These are phyloP conservation scores for Dasyurus viverrinus DNA, from an alignment of 2,113 vertebrate genomes.

Conservation along the genomic window DNA sequence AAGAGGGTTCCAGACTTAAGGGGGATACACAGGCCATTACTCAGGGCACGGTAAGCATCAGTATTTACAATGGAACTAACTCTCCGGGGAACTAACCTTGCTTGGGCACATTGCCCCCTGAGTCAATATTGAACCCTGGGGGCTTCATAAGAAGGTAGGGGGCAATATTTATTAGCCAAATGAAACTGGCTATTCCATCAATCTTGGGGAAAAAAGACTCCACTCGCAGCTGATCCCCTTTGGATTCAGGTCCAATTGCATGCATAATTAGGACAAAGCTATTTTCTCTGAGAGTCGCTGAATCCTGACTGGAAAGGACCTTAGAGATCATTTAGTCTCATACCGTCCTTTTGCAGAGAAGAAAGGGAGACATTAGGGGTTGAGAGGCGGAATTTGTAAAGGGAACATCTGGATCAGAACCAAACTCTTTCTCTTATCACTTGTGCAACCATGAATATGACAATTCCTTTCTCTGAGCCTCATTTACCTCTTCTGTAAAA, in stretches of 20 bases:
- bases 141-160: neutral
- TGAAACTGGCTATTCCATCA: constrained; percentile 1
- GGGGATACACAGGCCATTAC: neutral
- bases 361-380: neutral
- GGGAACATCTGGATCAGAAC: neutral
- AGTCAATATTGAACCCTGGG: neutral
- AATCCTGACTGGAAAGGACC: neutral
- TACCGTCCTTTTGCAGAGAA: neutral
- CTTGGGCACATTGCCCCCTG: neutral
- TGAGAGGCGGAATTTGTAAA: neutral
- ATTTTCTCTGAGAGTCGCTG: neutral
- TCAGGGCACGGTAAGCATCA: neutral
- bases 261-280: neutral
- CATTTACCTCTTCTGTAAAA: neutral
- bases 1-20: neutral
- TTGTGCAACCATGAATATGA: neutral
- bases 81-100: neutral
- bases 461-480: neutral
- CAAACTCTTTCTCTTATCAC: neutral
- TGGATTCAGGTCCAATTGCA: neutral
- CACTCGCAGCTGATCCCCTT: neutral
- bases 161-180: constrained; percentile 1
- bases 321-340: neutral
- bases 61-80: neutral
- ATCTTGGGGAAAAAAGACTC: neutral